Evolutionary conservation across 2,888 invertebrate genomes (phyloP).

Genomic region (Pantelozetes paolii): DNA sequence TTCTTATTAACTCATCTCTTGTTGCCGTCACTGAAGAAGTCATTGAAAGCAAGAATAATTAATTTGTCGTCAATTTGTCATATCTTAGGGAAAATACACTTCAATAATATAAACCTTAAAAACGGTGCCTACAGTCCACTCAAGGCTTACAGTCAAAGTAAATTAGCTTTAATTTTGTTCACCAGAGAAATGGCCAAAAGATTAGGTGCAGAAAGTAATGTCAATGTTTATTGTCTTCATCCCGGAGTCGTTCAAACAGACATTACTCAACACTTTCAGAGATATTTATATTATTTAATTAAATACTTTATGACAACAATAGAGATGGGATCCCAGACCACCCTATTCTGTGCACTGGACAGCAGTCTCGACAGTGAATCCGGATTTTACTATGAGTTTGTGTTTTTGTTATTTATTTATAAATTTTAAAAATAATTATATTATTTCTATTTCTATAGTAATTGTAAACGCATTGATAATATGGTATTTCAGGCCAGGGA

Average conservation of each 20-base stretch:
- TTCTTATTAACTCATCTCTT: conserved; percentile 44
- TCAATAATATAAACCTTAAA: conserved; percentile 49
- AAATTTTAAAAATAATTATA: background rate
- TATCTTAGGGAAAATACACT: conserved; percentile 49
- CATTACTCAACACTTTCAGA: conserved; percentile 41
- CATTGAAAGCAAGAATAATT: conserved; percentile 45
- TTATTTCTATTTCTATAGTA: background rate
- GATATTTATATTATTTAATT: conserved; percentile 42
- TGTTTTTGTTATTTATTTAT: background rate
- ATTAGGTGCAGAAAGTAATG: conserved; percentile 43
- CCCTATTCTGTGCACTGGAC: conserved; percentile 61
- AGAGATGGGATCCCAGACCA: conserved; percentile 64
- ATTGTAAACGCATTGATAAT: conserved; percentile 21
- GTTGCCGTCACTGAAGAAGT: conserved; percentile 43
- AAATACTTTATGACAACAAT: conserved; percentile 41
- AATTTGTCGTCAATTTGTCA: conserved; percentile 54
- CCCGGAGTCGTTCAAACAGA: conserved; percentile 55
- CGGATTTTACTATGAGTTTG: conserved; percentile 50
- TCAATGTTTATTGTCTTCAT: conserved; percentile 52
- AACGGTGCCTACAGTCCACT: conserved; percentile 45
- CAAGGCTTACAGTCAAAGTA: conserved; percentile 52
- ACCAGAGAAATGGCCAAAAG: conserved; percentile 50
- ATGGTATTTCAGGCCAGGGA: conserved; percentile 40
- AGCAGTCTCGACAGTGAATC: conserved; percentile 51
- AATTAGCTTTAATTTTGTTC: conserved; percentile 53